Evolutionary conservation across 2,888 invertebrate genomes (phyloP), one percentile per base, ranked within the genome.

Genomic region (Callimorpha dominula): DNA sequence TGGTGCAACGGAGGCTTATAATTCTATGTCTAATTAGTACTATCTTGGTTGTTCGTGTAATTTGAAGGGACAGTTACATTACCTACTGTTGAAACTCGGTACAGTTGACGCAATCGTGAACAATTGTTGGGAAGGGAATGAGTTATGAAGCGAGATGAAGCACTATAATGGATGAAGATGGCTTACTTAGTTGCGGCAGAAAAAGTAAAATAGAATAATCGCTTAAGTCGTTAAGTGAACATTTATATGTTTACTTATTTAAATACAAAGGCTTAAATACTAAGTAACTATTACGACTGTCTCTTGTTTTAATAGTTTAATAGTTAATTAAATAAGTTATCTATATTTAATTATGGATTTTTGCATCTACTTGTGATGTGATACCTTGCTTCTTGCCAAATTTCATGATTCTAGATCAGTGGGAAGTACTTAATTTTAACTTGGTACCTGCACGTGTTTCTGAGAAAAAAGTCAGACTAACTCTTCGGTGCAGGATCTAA

Each of bases 111-210:
- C 74, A 83, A 83, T 68, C 6, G 9, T 68, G 69, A 78, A 85
- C 84, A 85, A 85, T 85, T 73, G 75, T 74, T 82, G 82, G 68
- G 79, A 79, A 77, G 68, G 68, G 50, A 65, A 74, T 73, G 64
- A 70, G 62, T 50, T 71, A 67, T 72, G 57, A 68, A 40, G 66
- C 40, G 20, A 72, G 70, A 68, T 68, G 70, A 73, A 63, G 57
- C 31, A 54, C 52, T 50, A 67, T 69, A 62, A 74, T 74, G 49
- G 71, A 71, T 68, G 65, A 60, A 74, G 57, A 65, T 74, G 71
- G 68, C 65, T 74, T 73, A 74, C 54, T 67, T 71, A 68, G 68
- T 64, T 65, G 67, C 52, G 65, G 65, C 40, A 40, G 57, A 31
- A 49, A 65, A 69, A 49, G 63, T 66, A 42, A 72, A 63, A 14